A percentile compares a stretch with the other conserved stretches of the same genome.
Evolutionary conservation across 1,140 invertebrate species (phyloP).

Genomic region (Micrasema minimum): DNA sequence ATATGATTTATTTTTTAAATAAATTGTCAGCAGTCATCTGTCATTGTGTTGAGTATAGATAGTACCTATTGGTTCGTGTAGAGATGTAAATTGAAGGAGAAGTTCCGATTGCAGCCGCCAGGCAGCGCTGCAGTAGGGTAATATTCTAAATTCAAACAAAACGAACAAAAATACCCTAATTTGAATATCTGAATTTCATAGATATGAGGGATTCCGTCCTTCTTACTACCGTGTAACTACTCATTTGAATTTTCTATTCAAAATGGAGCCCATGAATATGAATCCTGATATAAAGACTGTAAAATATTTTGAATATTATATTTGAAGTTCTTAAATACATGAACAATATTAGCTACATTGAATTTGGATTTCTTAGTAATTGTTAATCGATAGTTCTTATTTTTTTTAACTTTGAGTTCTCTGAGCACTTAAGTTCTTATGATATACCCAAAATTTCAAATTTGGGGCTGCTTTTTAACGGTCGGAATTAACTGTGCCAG

Average conservation of each 20-base stretch:
- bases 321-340: background rate
- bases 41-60: background rate
- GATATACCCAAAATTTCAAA: too few relatives aligned
- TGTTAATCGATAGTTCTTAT: too few relatives aligned
- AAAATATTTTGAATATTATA: background rate
- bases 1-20: too few relatives aligned
- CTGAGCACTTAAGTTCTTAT: too few relatives aligned
- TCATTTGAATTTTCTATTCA: background rate
- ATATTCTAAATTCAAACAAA: constrained; percentile 32
- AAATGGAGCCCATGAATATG: background rate
- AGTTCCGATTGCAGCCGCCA: constrained; percentile 31
- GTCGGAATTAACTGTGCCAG: too few relatives aligned
- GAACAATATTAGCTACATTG: too few relatives aligned
- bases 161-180: constrained; percentile 11
- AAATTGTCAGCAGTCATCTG: background rate
- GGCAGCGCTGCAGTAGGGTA: constrained; percentile 12
- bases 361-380: too few relatives aligned
- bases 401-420: too few relatives aligned
- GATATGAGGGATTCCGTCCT: too few relatives aligned
- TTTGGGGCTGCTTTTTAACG: too few relatives aligned
- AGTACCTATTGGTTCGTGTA: constrained; percentile 32
- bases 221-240: background rate
- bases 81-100: constrained; percentile 20
- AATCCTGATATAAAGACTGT: background rate
- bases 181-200: constrained; percentile 23